These are phyloP conservation scores for Serrognathus titanus DNA, from an alignment of 2,888 invertebrate species.

Conservation along the genomic window DNA sequence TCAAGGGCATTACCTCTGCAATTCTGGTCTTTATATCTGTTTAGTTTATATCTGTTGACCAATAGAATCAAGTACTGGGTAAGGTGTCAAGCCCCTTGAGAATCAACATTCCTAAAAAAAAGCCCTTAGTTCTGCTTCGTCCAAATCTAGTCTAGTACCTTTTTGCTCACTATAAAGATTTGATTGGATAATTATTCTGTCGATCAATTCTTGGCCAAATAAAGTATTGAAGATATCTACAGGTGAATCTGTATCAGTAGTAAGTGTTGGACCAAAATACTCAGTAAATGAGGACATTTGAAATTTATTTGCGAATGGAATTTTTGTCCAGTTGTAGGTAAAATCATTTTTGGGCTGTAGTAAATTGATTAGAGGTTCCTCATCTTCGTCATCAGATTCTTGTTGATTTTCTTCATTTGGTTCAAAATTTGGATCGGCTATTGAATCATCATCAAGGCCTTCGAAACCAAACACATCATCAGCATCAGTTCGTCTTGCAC, in stretches of 20 bases:
- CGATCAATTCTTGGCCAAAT: constrained; percentile 8
- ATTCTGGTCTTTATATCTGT: background rate
- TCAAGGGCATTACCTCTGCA: background rate
- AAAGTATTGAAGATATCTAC: no score
- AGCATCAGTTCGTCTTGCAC: no score
- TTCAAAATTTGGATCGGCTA: no score
- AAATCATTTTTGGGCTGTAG: no score
- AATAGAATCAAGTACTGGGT: constrained; percentile 5
- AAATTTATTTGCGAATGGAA: no score
- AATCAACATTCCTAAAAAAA: constrained; percentile 9
- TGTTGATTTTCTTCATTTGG: no score
- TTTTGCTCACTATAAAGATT: constrained; percentile 5
- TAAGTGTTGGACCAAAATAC: background rate
- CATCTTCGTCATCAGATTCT: no score
- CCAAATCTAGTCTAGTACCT: constrained; percentile 1
- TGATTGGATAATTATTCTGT: constrained; percentile 1
- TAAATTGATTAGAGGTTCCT: no score
- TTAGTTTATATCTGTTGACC: background rate
- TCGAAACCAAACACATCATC: no score
- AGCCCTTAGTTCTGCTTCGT: background rate
- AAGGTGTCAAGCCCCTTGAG: constrained; percentile 4
- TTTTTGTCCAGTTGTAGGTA: no score
- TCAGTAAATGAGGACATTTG: constrained; percentile 4
- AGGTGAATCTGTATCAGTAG: no score
- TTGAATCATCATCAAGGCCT: no score